Conservation (phyloP, 2,797 vertebrate species). For the Hipposideros larvatus region DNA sequence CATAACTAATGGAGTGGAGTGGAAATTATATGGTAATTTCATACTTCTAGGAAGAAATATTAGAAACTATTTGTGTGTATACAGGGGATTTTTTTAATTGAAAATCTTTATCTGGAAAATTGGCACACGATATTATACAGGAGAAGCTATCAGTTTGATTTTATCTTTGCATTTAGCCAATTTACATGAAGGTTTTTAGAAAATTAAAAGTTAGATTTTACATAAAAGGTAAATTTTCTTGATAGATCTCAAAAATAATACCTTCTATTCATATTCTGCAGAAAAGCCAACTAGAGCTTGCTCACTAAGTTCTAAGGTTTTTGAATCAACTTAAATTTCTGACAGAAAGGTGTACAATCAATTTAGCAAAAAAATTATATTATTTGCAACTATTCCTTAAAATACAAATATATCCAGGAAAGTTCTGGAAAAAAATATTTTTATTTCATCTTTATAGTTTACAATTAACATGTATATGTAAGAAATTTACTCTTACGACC, state of each 20-base stretch:
- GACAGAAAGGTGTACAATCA: neutral
- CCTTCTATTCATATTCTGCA: neutral
- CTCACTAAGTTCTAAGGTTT: neutral
- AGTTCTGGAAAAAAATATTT: neutral
- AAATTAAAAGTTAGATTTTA: slow-evolving; percentile 36
- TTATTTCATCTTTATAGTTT: slow-evolving; percentile 71
- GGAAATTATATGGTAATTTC: neutral
- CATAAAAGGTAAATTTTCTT: neutral
- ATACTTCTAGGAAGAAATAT: neutral
- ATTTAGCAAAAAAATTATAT: neutral
- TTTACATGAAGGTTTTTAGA: neutral
- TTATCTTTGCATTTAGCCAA: slow-evolving; percentile 15
- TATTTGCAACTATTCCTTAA: neutral
- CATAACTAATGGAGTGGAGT: neutral
- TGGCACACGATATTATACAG: neutral
- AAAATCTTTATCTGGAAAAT: slow-evolving; percentile 52
- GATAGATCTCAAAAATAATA: neutral
- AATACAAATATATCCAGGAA: slow-evolving; percentile 17
- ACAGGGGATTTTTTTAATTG: neutral
- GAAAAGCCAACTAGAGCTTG: neutral
- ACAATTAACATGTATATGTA: slow-evolving; percentile 61
- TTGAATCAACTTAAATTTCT: neutral
- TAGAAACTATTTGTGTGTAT: neutral
- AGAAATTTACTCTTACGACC: slow-evolving; percentile 56
- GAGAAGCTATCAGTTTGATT: slow-evolving; percentile 27